Conservation (phyloP, 2,113 vertebrate genomes). For the Columbina picui region DNA sequence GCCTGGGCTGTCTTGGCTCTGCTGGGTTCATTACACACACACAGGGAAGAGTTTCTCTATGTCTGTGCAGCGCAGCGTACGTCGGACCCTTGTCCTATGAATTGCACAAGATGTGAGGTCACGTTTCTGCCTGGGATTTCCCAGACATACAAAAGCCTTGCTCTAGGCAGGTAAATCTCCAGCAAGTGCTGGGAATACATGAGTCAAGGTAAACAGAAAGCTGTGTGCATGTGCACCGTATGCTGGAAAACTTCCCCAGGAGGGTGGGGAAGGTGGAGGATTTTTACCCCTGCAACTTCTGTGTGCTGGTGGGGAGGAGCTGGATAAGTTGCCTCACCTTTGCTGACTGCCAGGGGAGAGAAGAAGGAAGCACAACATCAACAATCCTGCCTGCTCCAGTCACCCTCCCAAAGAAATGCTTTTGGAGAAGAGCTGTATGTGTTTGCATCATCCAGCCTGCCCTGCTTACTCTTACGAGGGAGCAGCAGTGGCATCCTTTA, state of each 20-base stretch:
- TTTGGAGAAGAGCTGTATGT: accelerated
- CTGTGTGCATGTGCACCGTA: accelerated
- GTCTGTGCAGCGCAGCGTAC: too few species aligned
- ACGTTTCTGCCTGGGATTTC: background rate
- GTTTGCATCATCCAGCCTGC: background rate
- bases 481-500: background rate
- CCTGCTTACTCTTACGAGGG: background rate
- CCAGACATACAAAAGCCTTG: background rate
- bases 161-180: background rate
- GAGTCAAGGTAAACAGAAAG: background rate
- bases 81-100: background rate
- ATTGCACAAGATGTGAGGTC: background rate
- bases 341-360: background rate
- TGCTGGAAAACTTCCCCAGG: background rate
- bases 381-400: background rate
- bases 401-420: background rate
- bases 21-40: background rate
- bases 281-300: background rate
- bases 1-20: background rate
- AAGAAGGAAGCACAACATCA: background rate
- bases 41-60: background rate
- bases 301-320: background rate
- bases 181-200: background rate
- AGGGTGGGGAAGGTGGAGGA: background rate
- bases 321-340: accelerated